These are phyloP conservation scores for Pleuronectes platessa DNA, from an alignment of 2,113 vertebrate genomes.

Conservation along the genomic window DNA sequence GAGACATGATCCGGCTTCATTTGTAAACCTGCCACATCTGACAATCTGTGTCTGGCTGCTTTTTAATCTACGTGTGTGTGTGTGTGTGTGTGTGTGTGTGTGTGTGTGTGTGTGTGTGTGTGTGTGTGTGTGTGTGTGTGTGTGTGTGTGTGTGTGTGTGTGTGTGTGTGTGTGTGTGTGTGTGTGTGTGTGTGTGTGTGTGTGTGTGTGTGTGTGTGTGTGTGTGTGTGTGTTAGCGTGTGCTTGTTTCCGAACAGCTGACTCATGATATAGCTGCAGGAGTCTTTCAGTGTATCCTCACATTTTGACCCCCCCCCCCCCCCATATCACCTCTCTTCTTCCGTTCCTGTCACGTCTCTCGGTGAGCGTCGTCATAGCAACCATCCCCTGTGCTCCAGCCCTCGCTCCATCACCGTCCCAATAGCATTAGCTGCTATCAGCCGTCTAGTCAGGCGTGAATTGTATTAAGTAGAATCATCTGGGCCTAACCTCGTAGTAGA, in stretches of 20 bases:
- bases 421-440: constrained; percentile 42
- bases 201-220: constrained; percentile 18
- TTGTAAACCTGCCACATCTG: constrained; percentile 30
- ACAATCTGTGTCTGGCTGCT: constrained; percentile 13
- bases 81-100: constrained; percentile 21
- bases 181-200: constrained; percentile 25
- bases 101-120: constrained; percentile 29
- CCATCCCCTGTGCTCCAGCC: constrained; percentile 37
- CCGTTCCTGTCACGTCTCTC: not conserved
- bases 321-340: not conserved
- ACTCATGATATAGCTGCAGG: constrained; percentile 47
- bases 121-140: constrained; percentile 22
- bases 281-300: constrained; percentile 7
- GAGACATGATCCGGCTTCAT: constrained; percentile 37
- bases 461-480: constrained; percentile 46
- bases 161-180: constrained; percentile 22
- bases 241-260: constrained; percentile 33
- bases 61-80: constrained; percentile 9
- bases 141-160: constrained; percentile 22
- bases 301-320: not conserved
- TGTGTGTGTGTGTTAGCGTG: constrained; percentile 33
- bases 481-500: constrained; percentile 21
- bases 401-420: constrained; percentile 25
- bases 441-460: constrained; percentile 35
- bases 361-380: constrained; percentile 63